Conservation (phyloP, 1,140 invertebrate genomes). For the Zophobas atratus region DNA sequence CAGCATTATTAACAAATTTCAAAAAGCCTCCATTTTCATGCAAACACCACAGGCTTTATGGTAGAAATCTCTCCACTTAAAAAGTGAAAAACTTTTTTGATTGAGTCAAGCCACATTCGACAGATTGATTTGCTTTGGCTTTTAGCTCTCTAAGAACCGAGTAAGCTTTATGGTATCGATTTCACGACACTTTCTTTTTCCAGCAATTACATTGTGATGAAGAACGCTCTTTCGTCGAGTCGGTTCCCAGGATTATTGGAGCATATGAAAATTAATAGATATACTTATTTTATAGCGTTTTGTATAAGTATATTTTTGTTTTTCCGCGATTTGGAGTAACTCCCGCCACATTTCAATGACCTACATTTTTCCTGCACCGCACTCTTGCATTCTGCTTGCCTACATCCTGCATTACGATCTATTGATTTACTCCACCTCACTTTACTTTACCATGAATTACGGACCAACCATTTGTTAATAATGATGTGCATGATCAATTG, state of each 20-base stretch:
- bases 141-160: slow-evolving; percentile 23
- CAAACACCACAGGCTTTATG: too few species aligned
- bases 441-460: slow-evolving; percentile 27
- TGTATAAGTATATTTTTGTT: not conserved
- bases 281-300: not conserved
- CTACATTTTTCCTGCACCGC: slow-evolving; percentile 38
- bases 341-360: slow-evolving; percentile 51
- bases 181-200: slow-evolving; percentile 37
- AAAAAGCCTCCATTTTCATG: too few species aligned
- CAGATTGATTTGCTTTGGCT: slow-evolving; percentile 9
- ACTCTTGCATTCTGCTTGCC: slow-evolving; percentile 11
- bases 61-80: too few species aligned
- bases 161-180: slow-evolving; percentile 35
- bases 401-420: slow-evolving; percentile 51
- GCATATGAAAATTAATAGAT: slow-evolving; percentile 30
- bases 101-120: not conserved
- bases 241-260: slow-evolving; percentile 26
- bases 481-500: slow-evolving; percentile 3
- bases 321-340: not conserved
- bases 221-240: slow-evolving; percentile 21
- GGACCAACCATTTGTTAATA: slow-evolving; percentile 20
- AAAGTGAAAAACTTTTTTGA: not conserved
- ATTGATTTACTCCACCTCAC: slow-evolving; percentile 45
- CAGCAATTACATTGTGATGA: slow-evolving; percentile 27
- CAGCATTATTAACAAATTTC: too few species aligned